These are phyloP conservation scores for Dolichomitus sp. DNA, from an alignment of 2,888 invertebrate genomes.

Conservation along the genomic window DNA sequence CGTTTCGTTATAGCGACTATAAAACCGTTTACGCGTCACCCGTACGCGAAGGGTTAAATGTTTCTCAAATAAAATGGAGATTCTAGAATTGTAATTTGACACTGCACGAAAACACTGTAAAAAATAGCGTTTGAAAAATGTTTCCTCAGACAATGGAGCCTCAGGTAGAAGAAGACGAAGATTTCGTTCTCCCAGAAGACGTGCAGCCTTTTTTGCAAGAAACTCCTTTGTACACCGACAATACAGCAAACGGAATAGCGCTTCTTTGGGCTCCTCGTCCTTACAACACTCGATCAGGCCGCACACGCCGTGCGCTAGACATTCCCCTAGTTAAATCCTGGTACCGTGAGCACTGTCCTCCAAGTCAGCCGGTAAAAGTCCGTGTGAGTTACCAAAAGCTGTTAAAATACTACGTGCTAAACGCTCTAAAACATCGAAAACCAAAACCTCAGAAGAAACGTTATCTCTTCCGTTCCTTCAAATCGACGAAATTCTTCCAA, in stretches of 20 bases:
- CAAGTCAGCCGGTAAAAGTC: conserved; percentile 99
- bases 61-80: too few species aligned
- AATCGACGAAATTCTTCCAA: conserved; percentile 99
- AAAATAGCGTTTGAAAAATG: not conserved
- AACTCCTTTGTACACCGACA: conserved; percentile 98
- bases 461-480: conserved; percentile 99
- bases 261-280: conserved; percentile 99
- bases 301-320: conserved; percentile 97
- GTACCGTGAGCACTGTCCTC: conserved; percentile 98
- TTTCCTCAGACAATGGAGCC: conserved; percentile 91
- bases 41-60: too few species aligned
- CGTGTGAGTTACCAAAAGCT: conserved; percentile 99
- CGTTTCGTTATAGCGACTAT: too few species aligned
- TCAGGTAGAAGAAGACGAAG: conserved; percentile 97
- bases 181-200: conserved; percentile 96
- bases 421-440: conserved; percentile 98
- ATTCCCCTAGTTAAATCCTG: conserved; percentile 99
- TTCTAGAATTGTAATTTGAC: too few species aligned
- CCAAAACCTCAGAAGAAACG: conserved; percentile 99
- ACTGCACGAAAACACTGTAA: too few species aligned
- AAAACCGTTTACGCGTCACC: too few species aligned
- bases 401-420: conserved; percentile 99
- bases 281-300: conserved; percentile 97
- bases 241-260: conserved; percentile 99
- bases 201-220: conserved; percentile 98